Percentiles rank a stretch among this genome's conserved stretches.
These are phyloP conservation scores for Drosophila takahashii DNA, from an alignment of 1,140 invertebrate genomes.

Conservation along the genomic window DNA sequence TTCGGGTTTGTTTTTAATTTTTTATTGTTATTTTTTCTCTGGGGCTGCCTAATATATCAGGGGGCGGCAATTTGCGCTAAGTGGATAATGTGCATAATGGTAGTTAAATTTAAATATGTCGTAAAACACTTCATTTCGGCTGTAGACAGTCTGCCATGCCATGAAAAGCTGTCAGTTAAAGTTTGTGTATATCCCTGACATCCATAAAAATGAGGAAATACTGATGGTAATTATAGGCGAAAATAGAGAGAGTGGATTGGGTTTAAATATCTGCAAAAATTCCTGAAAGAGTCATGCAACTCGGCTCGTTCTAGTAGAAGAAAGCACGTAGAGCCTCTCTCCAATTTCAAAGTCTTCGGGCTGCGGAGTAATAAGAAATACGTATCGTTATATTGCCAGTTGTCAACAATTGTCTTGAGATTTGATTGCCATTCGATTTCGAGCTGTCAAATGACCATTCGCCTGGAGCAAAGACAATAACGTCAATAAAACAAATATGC, in stretches of 20 bases:
- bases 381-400: constrained; percentile 26
- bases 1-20: constrained; percentile 45
- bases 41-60: constrained; percentile 70
- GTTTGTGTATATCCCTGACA: constrained; percentile 55
- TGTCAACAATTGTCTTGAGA: constrained; percentile 34
- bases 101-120: constrained; percentile 83
- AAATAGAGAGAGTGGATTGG: constrained; percentile 16
- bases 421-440: constrained; percentile 53
- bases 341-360: constrained; percentile 8
- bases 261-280: constrained; percentile 40
- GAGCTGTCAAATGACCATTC: constrained; percentile 42
- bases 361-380: constrained; percentile 32
- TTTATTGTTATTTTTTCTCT: constrained; percentile 26
- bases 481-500: constrained; percentile 76
- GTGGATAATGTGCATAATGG: constrained; percentile 81
- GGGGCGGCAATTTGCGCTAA: constrained; percentile 79
- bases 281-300: constrained; percentile 57
- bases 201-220: constrained; percentile 37
- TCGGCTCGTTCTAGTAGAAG: neutral
- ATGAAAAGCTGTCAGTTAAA: constrained; percentile 65
- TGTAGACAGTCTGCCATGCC: constrained; percentile 48
- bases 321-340: constrained; percentile 16
- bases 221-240: constrained; percentile 53
- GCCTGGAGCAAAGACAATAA: constrained; percentile 52
- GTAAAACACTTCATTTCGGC: constrained; percentile 77